Conservation (phyloP, 2,113 vertebrate genomes). For the Xenus cinereus region DNA sequence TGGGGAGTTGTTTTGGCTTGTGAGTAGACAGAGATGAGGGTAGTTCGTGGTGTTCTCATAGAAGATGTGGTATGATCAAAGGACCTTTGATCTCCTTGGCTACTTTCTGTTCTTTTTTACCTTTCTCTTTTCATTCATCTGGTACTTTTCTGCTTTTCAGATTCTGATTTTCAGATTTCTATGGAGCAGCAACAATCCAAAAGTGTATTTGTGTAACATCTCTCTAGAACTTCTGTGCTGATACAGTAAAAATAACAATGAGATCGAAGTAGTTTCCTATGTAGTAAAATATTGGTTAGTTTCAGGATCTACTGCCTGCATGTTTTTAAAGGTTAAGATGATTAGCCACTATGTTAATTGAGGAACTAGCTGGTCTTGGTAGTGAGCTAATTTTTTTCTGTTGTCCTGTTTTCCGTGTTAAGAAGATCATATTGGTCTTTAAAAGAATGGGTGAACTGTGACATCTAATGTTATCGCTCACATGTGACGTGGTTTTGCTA, state of each 20-base stretch:
- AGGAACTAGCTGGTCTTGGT: not conserved
- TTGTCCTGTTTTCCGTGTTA: not conserved
- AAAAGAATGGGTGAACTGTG: not conserved
- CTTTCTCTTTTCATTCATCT: not conserved
- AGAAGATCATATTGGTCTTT: not conserved
- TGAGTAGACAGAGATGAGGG: not conserved
- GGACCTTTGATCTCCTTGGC: not conserved
- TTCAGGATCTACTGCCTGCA: not conserved
- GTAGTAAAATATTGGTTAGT: not conserved
- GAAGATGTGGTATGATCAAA: not conserved
- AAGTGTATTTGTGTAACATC: not conserved
- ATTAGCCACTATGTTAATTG: not conserved
- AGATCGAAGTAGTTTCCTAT: not conserved
- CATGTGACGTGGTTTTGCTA: not conserved
- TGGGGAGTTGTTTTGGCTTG: not conserved
- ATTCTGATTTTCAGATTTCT: not conserved
- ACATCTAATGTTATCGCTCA: not conserved
- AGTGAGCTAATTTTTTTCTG: not conserved
- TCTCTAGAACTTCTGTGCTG: not conserved
- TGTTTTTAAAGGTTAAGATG: not conserved
- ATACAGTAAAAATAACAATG: not conserved
- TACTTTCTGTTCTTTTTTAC: not conserved
- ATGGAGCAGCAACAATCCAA: not conserved
- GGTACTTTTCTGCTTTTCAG: not conserved
- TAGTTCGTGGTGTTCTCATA: not conserved